Evolutionary conservation across 2,888 invertebrate species (phyloP), one percentile per base, ranked within the genome.

Genomic region (Xestia ashworthii): DNA sequence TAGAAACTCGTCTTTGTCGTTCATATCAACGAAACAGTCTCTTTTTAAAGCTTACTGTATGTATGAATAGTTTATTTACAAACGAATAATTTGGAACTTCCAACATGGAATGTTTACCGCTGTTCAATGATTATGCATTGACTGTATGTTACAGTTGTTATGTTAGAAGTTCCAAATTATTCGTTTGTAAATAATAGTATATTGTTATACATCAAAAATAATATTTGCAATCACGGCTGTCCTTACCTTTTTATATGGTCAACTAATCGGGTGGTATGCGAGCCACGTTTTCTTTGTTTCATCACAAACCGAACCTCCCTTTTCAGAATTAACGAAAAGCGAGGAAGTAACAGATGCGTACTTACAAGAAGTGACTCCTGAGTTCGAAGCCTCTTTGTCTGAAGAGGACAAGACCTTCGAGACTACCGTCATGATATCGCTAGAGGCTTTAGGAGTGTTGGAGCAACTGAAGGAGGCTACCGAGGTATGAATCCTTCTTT

Each of bases 391-490:
- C 0, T 94, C 96, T 0, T 89, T 97, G 3, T 88, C 94, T 0
- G 96, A 96, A 0, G 97, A 97, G 38, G 96, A 96, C 82, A 94
- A 91, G 69, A 96, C 96, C 0, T 95, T 96, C 69, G 96, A 97
- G 79, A 95, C 94, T 1, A 95, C 94, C 82, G 98, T 99, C 91
- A 98, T 98, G 89, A 97, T 98, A 89, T 97, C 99, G 65, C 97
- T 99, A 0, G 99, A 99, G 92, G 99, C 99, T 82, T 97, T 99
- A 72, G 98, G 98, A 22, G 97, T 98, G 79, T 95, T 99, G 82
- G 98, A 98, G 72, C 98, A 98, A 93, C 97, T 99, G 88, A 98
- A 98, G 73, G 99, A 98, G 89, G 98, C 99, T 41, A 97, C 99
- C 58, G 98, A 99, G 97, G 98, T 98, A 78, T 65, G n/a, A 38